Evolutionary conservation across 1,140 invertebrate species (phyloP).

Genomic region (Ostrea edulis): DNA sequence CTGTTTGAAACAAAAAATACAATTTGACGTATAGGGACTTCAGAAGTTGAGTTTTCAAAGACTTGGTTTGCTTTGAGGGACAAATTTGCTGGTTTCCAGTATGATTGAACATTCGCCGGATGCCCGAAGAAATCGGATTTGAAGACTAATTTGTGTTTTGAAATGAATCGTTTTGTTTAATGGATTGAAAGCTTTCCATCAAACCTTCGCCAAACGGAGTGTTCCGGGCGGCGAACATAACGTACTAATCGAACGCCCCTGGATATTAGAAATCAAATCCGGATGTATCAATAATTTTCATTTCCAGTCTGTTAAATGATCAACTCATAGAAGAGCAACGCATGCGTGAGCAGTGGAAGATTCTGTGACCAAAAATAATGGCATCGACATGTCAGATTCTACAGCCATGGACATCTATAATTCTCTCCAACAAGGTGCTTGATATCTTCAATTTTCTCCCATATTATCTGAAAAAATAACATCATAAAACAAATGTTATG

Average conservation of each 20-base stretch:
- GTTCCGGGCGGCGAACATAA: conserved; percentile 18
- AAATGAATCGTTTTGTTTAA: conserved; percentile 39
- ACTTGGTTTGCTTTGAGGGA: conserved; percentile 22
- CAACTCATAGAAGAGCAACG: conserved; percentile 23
- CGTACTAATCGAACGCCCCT: conserved; percentile 37
- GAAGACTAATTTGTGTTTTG: conserved; percentile 39
- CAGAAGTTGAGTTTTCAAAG: conserved; percentile 30
- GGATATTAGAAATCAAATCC: conserved; percentile 39
- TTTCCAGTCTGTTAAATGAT: conserved; percentile 39
- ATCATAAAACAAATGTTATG: conserved; percentile 20
- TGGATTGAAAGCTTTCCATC: conserved; percentile 38
- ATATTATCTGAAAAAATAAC: conserved; percentile 10
- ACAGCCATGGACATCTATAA: not conserved
- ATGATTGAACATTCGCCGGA: conserved; percentile 26
- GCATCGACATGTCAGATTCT: not conserved
- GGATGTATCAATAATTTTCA: conserved; percentile 39
- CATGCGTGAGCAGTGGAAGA: not conserved
- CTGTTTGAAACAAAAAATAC: not conserved
- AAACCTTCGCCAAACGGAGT: conserved; percentile 37
- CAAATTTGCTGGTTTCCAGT: conserved; percentile 34
- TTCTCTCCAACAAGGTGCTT: not conserved
- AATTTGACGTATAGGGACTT: conserved; percentile 11
- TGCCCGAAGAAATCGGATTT: conserved; percentile 35
- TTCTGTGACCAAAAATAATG: not conserved
- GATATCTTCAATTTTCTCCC: not conserved